phyloP scores from a whole-genome alignment of 2,888 invertebrate genomes.

The Chloroclystis v-ata region DNA sequence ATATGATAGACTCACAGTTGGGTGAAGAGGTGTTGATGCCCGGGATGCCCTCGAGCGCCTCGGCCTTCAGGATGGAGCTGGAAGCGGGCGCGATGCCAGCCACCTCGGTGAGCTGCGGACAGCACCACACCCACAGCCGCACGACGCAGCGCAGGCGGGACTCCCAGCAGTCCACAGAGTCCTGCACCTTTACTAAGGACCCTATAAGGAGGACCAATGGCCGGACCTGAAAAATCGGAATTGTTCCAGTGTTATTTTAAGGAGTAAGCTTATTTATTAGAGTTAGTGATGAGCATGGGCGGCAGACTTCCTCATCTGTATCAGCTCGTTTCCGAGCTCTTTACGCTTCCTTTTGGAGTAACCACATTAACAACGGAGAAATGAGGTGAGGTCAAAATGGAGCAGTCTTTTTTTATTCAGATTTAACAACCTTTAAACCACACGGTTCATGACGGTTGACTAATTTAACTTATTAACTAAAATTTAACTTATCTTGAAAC shows the following conservation, averaged over 20 bases:
- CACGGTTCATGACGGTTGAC: too few species aligned
- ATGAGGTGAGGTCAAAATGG: too few species aligned
- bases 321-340: slow-evolving; percentile 95
- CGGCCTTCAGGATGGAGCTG: slow-evolving; percentile 56
- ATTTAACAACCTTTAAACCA: too few species aligned
- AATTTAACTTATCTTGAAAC: too few species aligned
- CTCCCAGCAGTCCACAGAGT: slow-evolving; percentile 93
- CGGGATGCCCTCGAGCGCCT: slow-evolving; percentile 59
- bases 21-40: slow-evolving; percentile 67
- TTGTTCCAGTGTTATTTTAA: too few species aligned
- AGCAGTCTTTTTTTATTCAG: too few species aligned
- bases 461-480: too few species aligned
- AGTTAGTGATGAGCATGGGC: slow-evolving; percentile 81
- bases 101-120: slow-evolving; percentile 69
- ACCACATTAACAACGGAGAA: too few species aligned
- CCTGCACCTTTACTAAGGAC: slow-evolving; percentile 92
- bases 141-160: slow-evolving; percentile 92
- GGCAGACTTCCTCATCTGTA: slow-evolving; percentile 97
- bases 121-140: slow-evolving; percentile 85
- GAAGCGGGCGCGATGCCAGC: slow-evolving; percentile 68
- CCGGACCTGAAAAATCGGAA: slow-evolving; percentile 76
- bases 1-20: slow-evolving; percentile 68
- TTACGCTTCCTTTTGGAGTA: slow-evolving; percentile 99
- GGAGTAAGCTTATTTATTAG: slow-evolving; percentile 50
- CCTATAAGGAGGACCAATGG: slow-evolving; percentile 94